These are phyloP conservation scores for Nasonia vitripennis DNA, from an alignment of 1,140 invertebrate species.

Conservation along the genomic window DNA sequence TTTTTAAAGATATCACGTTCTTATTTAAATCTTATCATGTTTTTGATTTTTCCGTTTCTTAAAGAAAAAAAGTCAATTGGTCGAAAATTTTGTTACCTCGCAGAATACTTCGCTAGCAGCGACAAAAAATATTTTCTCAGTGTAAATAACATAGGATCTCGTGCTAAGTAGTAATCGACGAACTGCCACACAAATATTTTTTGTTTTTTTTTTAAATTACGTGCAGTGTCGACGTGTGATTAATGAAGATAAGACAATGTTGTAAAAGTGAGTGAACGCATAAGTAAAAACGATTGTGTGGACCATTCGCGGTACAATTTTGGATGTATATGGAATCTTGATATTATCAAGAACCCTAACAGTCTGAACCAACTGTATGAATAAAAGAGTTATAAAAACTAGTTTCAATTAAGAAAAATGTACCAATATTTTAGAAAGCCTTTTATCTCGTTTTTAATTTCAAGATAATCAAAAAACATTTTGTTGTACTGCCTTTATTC, in stretches of 20 bases:
- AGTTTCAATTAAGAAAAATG: conserved; percentile 16
- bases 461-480: not conserved
- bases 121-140: not conserved
- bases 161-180: not conserved
- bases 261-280: conserved; percentile 10
- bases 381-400: conserved; percentile 39
- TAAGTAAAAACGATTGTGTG: not conserved
- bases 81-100: not conserved
- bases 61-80: not conserved
- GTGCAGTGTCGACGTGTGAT: conserved; percentile 22
- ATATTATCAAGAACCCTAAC: not conserved
- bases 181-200: not conserved
- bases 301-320: conserved; percentile 9
- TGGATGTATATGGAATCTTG: conserved; percentile 1
- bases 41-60: not conserved
- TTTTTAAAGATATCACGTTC: too few species aligned
- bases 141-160: conserved; percentile 25
- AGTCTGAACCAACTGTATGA: conserved; percentile 34
- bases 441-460: not conserved
- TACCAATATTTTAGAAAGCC: not conserved
- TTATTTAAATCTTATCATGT: not conserved
- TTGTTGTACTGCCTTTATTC: not conserved
- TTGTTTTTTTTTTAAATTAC: not conserved
- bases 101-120: not conserved
- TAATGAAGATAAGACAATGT: conserved; percentile 14